phyloP scores from a whole-genome alignment of 2,113 vertebrate genomes.

The Gnathonemus echidnorhynchus region DNA sequence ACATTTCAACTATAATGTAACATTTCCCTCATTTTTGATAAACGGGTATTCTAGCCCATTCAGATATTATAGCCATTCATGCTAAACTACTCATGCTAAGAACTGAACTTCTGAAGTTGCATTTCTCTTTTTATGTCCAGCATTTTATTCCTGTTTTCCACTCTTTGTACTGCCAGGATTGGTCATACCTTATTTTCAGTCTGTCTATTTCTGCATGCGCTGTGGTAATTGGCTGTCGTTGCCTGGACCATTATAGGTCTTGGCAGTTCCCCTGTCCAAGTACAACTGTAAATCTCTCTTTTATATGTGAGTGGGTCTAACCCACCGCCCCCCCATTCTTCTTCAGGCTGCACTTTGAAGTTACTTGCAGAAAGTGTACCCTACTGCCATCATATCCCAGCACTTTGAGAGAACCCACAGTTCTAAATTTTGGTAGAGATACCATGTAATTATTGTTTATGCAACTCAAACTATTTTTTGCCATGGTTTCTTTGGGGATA shows the following conservation, averaged over 20 bases:
- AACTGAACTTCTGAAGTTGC: background rate
- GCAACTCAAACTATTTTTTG: background rate
- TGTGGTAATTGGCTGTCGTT: background rate
- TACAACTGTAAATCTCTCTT: background rate
- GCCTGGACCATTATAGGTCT: background rate
- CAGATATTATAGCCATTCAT: background rate
- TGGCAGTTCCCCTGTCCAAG: background rate
- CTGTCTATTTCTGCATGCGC: background rate
- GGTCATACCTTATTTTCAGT: background rate
- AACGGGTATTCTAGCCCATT: background rate
- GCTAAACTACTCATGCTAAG: background rate
- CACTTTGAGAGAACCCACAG: background rate
- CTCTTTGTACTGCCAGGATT: slow-evolving; percentile 10
- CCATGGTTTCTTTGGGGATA: slow-evolving; percentile 13
- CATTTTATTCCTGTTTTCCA: background rate
- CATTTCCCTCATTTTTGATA: background rate
- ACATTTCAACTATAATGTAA: background rate
- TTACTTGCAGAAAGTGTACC: background rate
- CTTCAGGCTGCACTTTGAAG: background rate
- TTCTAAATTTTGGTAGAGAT: background rate
- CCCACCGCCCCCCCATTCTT: background rate
- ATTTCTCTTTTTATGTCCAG: background rate
- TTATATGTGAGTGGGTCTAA: background rate
- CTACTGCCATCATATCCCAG: background rate
- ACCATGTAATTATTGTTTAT: background rate